These are phyloP conservation scores for Crotalus helleri DNA, from an alignment of 2,113 vertebrate species.

Conservation along the genomic window DNA sequence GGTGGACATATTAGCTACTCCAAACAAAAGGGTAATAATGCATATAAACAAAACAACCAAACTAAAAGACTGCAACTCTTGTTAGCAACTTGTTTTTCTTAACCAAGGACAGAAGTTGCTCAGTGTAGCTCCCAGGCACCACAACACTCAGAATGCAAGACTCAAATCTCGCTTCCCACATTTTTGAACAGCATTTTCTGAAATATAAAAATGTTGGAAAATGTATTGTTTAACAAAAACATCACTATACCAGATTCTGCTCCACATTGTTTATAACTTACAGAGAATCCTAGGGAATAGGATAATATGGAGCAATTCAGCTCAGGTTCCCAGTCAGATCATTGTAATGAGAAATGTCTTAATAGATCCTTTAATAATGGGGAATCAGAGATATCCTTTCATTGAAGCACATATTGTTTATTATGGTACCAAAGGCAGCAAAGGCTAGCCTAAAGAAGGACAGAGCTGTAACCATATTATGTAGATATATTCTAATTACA, in stretches of 20 bases:
- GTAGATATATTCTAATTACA: background rate
- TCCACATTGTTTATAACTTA: background rate
- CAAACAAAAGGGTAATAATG: background rate
- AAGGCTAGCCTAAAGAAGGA: background rate
- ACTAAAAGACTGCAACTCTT: background rate
- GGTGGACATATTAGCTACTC: background rate
- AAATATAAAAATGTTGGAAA: background rate
- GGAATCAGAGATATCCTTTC: background rate
- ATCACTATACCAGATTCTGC: background rate
- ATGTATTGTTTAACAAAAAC: background rate
- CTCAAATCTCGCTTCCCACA: background rate
- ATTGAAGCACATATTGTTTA: background rate
- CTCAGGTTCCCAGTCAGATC: background rate
- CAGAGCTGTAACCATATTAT: background rate
- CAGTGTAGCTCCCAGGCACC: background rate
- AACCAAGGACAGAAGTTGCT: background rate
- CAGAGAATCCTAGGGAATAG: background rate
- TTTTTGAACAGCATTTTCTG: background rate
- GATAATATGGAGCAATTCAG: background rate
- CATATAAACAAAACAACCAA: background rate
- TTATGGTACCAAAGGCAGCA: background rate
- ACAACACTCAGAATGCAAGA: conserved; percentile 2
- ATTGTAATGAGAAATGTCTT: background rate
- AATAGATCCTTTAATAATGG: background rate
- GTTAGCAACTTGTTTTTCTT: conserved; percentile 4